Evolutionary conservation across 2,113 vertebrate species (phyloP).

Genomic region (Hippocampus zosterae): DNA sequence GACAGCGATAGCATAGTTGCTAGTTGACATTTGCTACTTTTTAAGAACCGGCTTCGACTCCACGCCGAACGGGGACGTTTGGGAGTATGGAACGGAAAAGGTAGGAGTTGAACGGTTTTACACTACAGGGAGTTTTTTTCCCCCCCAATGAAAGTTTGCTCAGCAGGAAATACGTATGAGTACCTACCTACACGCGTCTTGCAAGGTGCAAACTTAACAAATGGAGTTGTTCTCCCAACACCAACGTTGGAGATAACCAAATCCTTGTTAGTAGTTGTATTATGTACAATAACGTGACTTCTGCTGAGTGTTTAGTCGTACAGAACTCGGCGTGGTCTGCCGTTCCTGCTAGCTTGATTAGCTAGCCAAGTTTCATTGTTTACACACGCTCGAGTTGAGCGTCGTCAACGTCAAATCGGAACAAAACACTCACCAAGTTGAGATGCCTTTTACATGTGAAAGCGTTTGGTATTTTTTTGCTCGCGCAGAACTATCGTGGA

Average conservation of each 20-base stretch:
- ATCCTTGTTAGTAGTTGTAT: fast-evolving
- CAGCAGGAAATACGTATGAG: conserved; percentile 44
- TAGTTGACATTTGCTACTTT: conserved; percentile 13
- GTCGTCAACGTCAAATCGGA: conserved; percentile 16
- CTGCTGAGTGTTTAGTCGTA: not conserved
- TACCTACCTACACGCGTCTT: conserved; percentile 27
- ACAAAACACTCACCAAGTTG: not conserved
- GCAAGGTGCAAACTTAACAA: conserved; percentile 10
- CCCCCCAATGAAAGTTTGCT: conserved; percentile 66
- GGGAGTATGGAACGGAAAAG: conserved; percentile 88
- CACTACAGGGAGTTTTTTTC: conserved; percentile 61
- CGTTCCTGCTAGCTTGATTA: conserved; percentile 63
- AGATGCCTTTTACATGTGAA: not conserved
- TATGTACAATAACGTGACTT: not conserved
- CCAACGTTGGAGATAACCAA: not conserved
- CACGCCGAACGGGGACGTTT: conserved; percentile 9
- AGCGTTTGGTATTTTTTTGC: not conserved
- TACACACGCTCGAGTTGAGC: conserved; percentile 59
- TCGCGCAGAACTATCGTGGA: not conserved
- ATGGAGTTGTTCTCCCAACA: not conserved
- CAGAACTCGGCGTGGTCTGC: not conserved
- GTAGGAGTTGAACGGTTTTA: conserved; percentile 66
- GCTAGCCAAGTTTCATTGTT: conserved; percentile 63
- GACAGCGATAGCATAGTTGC: conserved; percentile 16
- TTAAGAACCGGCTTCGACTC: not conserved